Conservation (phyloP, 1,140 invertebrate species). For the Reticulitermes speratus region DNA sequence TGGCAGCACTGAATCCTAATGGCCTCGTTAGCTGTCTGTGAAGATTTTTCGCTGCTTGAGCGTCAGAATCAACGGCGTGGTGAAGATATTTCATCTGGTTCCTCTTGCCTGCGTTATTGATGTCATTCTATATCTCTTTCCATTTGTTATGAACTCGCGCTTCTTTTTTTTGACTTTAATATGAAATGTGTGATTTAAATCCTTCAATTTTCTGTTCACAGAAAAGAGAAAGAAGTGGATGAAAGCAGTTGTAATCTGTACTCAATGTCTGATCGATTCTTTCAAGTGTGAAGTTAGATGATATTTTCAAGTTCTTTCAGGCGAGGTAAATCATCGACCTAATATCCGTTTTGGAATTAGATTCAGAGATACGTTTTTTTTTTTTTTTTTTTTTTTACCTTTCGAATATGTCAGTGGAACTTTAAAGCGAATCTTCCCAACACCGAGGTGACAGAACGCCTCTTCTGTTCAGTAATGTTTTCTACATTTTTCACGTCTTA, state of each 20-base stretch:
- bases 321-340: not conserved
- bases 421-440: not conserved
- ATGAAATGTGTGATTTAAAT: conserved; percentile 9
- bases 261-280: not conserved
- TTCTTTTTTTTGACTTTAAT: not conserved
- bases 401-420: not conserved
- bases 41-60: not conserved
- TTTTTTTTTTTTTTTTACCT: no score
- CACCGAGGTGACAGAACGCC: not conserved
- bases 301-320: conserved; percentile 13
- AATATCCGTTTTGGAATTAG: conserved; percentile 6
- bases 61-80: not conserved
- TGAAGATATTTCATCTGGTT: not conserved
- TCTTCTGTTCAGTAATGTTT: not conserved
- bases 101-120: not conserved
- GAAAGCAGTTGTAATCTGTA: not conserved
- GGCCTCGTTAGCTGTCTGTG: no score
- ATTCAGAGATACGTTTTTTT: not conserved
- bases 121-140: not conserved
- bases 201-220: not conserved
- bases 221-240: not conserved
- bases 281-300: conserved; percentile 5
- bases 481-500: not conserved
- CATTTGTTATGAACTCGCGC: not conserved
- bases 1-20: no score